phyloP scores from a whole-genome alignment of 2,888 invertebrate species.

The Philaethria dido region DNA sequence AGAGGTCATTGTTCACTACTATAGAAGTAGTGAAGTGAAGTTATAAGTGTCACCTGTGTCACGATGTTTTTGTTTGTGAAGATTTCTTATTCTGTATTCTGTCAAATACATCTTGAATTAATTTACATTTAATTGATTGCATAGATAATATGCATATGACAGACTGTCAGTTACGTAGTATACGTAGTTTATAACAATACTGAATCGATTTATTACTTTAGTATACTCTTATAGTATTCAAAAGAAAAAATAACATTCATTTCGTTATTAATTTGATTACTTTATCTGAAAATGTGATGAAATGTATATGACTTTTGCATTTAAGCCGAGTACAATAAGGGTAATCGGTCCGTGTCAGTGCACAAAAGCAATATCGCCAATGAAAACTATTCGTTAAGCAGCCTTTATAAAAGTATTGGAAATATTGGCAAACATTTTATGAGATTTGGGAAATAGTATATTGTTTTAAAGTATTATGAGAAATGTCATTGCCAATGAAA shows the following conservation, averaged over 20 bases:
- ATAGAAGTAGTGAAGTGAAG: no score
- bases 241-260: constrained; percentile 30
- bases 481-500: not conserved
- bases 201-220: not conserved
- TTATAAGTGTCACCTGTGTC: no score
- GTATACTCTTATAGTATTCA: not conserved
- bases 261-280: constrained; percentile 53
- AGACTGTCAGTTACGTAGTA: not conserved
- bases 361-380: constrained; percentile 75
- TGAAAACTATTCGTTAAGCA: constrained; percentile 74
- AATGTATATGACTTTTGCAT: constrained; percentile 56
- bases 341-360: constrained; percentile 69
- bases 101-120: no score
- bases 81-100: no score
- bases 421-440: constrained; percentile 51
- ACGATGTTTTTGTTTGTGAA: no score
- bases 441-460: constrained; percentile 19
- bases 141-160: not conserved
- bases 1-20: no score
- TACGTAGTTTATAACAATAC: not conserved
- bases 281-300: constrained; percentile 55
- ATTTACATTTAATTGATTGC: no score
- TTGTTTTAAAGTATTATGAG: constrained; percentile 20
- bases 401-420: constrained; percentile 66
- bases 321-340: constrained; percentile 62